Evolutionary conservation across 1,140 invertebrate species (phyloP).

Genomic region (Aricia agestis): DNA sequence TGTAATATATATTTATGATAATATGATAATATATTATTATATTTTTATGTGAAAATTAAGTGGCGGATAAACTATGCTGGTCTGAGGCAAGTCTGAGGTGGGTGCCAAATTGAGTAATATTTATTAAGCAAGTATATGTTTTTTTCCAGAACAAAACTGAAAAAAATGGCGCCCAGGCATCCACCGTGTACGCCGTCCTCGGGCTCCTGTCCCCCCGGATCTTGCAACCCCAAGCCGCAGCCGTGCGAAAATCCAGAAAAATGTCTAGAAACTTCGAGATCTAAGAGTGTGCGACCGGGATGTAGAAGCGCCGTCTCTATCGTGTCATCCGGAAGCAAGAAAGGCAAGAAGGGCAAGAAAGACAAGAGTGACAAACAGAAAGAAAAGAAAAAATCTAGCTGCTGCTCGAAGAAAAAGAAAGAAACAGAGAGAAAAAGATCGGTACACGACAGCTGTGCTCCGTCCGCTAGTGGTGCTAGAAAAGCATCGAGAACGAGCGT

Average conservation of each 20-base stretch:
- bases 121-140: too few relatives aligned
- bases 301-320: slow-evolving; percentile 61
- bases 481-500: neutral
- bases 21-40: too few relatives aligned
- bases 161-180: slow-evolving; percentile 49
- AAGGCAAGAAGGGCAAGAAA: neutral
- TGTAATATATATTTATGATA: too few relatives aligned
- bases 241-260: slow-evolving; percentile 57
- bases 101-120: neutral
- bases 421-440: neutral
- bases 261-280: slow-evolving; percentile 52
- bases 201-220: slow-evolving; percentile 46
- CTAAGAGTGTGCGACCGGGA: slow-evolving; percentile 46
- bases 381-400: neutral
- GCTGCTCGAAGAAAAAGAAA: neutral
- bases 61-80: slow-evolving; percentile 19
- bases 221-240: slow-evolving; percentile 57
- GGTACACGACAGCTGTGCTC: neutral
- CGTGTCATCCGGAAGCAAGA: slow-evolving; percentile 31
- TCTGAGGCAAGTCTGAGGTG: too few relatives aligned
- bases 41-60: neutral
- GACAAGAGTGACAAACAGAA: neutral
- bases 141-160: slow-evolving; percentile 41
- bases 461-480: neutral
- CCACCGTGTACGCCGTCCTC: slow-evolving; percentile 58